These are phyloP conservation scores for Oophaga pumilio DNA, from an alignment of 2,113 vertebrate species.

Conservation along the genomic window DNA sequence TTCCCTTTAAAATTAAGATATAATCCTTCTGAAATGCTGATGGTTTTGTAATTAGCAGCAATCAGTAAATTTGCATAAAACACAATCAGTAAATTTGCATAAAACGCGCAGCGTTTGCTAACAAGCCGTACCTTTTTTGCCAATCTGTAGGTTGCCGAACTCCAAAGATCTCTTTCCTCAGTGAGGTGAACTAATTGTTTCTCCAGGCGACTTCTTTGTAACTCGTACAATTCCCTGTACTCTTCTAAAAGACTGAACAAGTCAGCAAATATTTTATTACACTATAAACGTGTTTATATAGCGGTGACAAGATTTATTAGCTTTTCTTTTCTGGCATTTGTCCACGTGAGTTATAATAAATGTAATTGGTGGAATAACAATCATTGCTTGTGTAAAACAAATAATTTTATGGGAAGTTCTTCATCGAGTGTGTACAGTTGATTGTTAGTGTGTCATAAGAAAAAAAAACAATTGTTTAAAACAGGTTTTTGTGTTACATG, in stretches of 20 bases:
- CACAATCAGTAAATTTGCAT: not conserved
- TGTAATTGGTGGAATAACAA: not conserved
- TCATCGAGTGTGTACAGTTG: too few relatives aligned
- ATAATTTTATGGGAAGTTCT: too few relatives aligned
- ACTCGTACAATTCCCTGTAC: conserved; percentile 80
- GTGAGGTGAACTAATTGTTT: conserved; percentile 73
- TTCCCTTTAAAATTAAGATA: too few relatives aligned
- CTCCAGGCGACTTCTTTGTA: conserved; percentile 80
- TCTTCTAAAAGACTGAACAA: conserved; percentile 77
- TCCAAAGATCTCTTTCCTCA: conserved; percentile 82
- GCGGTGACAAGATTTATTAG: not conserved
- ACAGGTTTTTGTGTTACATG: too few relatives aligned
- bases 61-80: not conserved
- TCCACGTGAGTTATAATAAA: not conserved
- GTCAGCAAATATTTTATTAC: not conserved
- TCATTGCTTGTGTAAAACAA: too few relatives aligned
- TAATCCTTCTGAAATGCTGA: not conserved
- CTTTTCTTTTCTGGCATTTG: not conserved
- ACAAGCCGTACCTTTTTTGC: conserved; percentile 77
- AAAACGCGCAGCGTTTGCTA: not conserved
- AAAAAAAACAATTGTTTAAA: too few relatives aligned
- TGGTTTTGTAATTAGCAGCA: not conserved
- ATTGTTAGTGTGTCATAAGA: too few relatives aligned
- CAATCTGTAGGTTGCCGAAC: conserved; percentile 70
- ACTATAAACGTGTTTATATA: not conserved